Evolutionary conservation across 2,113 vertebrate genomes (phyloP), one percentile per base, ranked within the genome.

Genomic region (Scomber japonicus): DNA sequence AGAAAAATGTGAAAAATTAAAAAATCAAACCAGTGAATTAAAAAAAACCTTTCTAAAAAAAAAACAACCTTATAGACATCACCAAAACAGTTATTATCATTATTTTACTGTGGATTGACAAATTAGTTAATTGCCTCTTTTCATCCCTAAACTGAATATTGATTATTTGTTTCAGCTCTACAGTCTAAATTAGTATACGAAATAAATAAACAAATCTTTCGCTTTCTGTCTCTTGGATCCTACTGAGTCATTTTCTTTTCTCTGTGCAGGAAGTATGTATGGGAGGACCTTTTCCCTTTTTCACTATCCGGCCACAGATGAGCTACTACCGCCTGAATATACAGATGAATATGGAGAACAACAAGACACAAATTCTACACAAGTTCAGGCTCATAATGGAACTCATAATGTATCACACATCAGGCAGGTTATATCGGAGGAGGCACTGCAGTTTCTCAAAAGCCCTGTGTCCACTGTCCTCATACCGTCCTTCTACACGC

Each of bases 401-500:
- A 31, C 19, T 24, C 24, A 24, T 27, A 27, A 27, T 27, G 24
- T 27, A 27, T 27, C 24, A 27, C 24, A 27, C 24, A 13, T 10
- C 12, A 2, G 0, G 5, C 56, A 0, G 10, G 21, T 5, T 1
- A 49, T 97, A 17, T 96, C 96, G 0, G 64, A 87, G 1, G 88
- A 94, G 4, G 94, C 94, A 0, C 78, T 78, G 0, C 44, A 53
- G 17, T 98, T 97, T n/a, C 96, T 99, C 13, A 94, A 80, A 0
- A 91, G 97, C 35, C 30, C 51, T 0, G 82, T 97, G 92, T 80
- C 97, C 90, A 99, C 96, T 0, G 1, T 92, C 69, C 95, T 99
- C 51, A 92, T 99, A 17, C 98, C 98, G 11, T 94, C 95, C 0
- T 88, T 98, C 81, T 99, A 99, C 90, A 93, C 93, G 0, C 35